These are phyloP conservation scores for Gymnorhina tibicen DNA, from an alignment of 2,113 vertebrate species.

Conservation along the genomic window DNA sequence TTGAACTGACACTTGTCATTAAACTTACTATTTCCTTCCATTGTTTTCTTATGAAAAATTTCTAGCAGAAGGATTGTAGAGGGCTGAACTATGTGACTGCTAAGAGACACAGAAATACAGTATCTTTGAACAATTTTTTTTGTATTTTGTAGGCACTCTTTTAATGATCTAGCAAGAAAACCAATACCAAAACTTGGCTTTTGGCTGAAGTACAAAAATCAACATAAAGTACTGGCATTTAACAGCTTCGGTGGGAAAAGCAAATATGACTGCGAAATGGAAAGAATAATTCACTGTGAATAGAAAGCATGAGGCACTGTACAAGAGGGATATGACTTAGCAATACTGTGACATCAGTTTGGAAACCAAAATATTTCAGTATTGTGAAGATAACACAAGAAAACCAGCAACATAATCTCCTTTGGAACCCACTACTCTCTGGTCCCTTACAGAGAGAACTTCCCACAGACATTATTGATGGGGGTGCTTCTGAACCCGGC, in stretches of 20 bases:
- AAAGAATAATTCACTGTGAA: background rate
- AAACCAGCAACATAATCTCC: background rate
- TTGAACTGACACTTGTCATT: conserved; percentile 22
- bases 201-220: background rate
- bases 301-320: background rate
- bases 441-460: background rate
- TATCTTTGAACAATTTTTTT: background rate
- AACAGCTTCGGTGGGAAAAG: background rate
- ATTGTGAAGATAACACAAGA: background rate
- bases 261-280: background rate
- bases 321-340: background rate
- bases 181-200: background rate
- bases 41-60: conserved; percentile 31
- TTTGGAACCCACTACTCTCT: background rate
- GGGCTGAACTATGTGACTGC: conserved; percentile 16
- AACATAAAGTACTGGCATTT: background rate
- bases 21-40: conserved; percentile 34
- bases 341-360: background rate
- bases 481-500: background rate
- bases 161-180: background rate
- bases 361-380: background rate
- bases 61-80: conserved; percentile 17
- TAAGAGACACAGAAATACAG: conserved; percentile 35
- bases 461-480: background rate
- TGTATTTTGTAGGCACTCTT: background rate